Base-by-base conservation (phyloP, 2,888 invertebrate species). In the Pandemis heparana region DNA sequence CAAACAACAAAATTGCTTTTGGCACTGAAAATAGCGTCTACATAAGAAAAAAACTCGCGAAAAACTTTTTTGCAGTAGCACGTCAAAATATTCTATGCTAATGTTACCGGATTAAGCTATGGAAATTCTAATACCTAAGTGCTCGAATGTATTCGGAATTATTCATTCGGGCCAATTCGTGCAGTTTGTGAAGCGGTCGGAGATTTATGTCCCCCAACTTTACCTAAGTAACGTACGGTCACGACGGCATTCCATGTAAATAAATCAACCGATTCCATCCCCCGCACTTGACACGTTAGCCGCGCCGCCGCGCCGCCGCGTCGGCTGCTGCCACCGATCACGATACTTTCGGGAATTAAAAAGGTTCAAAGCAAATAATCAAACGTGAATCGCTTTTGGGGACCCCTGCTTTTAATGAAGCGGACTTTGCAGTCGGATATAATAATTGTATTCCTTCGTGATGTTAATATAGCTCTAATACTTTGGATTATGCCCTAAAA, bases 131-230 rank as follows among this genome's bases (percentile, higher is more conserved):
- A 80, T 80, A 79, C 79, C 78, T 77, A 79, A 79, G 81, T 82
- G 82, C 81, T 81, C 83, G 84, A 85, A 87, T 85, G 81, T 86
- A 87, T 81, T 83, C 78, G 78, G 85, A 89, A 88, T 89, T 85
- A 89, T 90, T 89, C 85, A 89, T 87, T 84, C 80, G 80, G 79
- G 81, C 81, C 83, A 83, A 87, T 88, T 87, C 85, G 82, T 85
- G 85, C 84, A 82, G 84, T 83, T 85, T 82, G 81, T 80, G 87
- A 84, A 85, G 84, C 85, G 83, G 85, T 81, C 79, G 83, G 78
- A 89, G 88, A 91, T 91, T 90, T 90, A 91, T 89, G 87, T 84
- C 83, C 80, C 83, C 84, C 84, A 89, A 90, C 84, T 90, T 89
- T 86, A 82, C 85, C 82, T 87, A 85, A 86, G 85, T 85, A 89